phyloP scores from a whole-genome alignment of 2,797 vertebrate genomes.

The Takifugu rubripes region DNA sequence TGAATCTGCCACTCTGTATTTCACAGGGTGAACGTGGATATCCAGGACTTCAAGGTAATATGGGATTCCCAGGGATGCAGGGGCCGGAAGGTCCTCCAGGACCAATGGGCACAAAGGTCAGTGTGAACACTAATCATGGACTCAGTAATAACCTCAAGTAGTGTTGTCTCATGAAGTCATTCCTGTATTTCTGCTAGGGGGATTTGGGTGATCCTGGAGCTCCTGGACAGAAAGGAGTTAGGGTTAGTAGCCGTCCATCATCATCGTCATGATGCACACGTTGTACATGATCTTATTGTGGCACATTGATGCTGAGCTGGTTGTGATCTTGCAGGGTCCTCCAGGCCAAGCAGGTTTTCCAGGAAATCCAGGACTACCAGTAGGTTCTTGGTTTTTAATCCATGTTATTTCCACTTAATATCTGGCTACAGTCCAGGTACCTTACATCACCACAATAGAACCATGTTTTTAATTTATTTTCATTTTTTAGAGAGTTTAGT shows the following conservation, averaged over 20 bases:
- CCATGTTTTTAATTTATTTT: no score
- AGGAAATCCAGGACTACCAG: conserved; percentile 92
- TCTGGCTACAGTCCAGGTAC: neutral
- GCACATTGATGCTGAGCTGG: conserved; percentile 16
- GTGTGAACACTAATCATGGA: neutral
- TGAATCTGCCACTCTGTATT: conserved; percentile 3
- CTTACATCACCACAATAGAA: neutral
- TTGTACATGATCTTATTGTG: conserved; percentile 5
- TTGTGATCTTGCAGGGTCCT: conserved; percentile 79
- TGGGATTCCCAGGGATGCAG: conserved; percentile 96
- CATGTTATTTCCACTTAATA: neutral
- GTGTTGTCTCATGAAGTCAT: neutral
- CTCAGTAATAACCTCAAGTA: neutral
- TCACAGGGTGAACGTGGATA: conserved; percentile 89
- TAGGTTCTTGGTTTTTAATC: conserved; percentile 66
- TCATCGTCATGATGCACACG: neutral
- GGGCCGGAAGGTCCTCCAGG: conserved; percentile 90
- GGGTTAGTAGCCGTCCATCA: conserved; percentile 76
- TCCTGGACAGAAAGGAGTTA: conserved; percentile 88
- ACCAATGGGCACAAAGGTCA: conserved; percentile 86
- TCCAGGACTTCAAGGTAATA: conserved; percentile 87
- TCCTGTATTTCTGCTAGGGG: conserved; percentile 74
- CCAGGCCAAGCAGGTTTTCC: conserved; percentile 87
- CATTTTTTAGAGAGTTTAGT: no score
- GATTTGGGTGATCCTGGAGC: conserved; percentile 83